Conservation (phyloP, 2,797 vertebrate genomes). For the Halcyon leucocephala region DNA sequence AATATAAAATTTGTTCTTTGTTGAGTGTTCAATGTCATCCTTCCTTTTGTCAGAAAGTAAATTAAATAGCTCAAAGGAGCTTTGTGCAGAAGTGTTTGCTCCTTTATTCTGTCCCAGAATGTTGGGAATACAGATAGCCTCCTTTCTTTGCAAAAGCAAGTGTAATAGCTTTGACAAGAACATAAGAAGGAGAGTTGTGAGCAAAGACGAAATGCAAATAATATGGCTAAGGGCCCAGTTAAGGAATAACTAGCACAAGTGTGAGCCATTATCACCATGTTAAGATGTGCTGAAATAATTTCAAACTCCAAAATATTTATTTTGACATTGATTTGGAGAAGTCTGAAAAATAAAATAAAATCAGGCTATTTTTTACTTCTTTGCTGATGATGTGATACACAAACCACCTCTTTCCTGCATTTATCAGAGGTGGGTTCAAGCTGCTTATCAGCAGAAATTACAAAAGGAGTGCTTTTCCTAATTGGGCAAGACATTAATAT, state of each 20-base stretch:
- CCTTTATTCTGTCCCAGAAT: constrained; percentile 70
- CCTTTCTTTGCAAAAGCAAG: constrained; percentile 64
- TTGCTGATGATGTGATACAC: not conserved
- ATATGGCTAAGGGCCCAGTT: constrained; percentile 21
- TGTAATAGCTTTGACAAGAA: constrained; percentile 65
- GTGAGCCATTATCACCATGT: not conserved
- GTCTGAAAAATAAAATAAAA: not conserved
- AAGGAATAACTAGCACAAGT: constrained; percentile 12
- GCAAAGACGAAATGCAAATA: constrained; percentile 71
- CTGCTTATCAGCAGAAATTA: constrained; percentile 4
- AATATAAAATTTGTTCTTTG: constrained; percentile 62
- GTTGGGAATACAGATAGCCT: constrained; percentile 68
- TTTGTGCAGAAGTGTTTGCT: constrained; percentile 70
- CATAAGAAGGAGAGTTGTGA: constrained; percentile 62
- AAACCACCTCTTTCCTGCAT: not conserved
- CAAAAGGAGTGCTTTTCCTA: not conserved
- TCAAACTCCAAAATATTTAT: constrained; percentile 28
- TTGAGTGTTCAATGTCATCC: constrained; percentile 67
- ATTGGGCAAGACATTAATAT: not conserved
- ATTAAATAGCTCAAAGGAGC: constrained; percentile 75
- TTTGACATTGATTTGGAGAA: not conserved
- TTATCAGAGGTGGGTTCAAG: not conserved
- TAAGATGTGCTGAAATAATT: constrained; percentile 1
- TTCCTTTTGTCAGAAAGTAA: constrained; percentile 70
- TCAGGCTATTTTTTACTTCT: not conserved